Evolutionary conservation across 2,888 invertebrate species (phyloP).

Genomic region (Acleris literana): DNA sequence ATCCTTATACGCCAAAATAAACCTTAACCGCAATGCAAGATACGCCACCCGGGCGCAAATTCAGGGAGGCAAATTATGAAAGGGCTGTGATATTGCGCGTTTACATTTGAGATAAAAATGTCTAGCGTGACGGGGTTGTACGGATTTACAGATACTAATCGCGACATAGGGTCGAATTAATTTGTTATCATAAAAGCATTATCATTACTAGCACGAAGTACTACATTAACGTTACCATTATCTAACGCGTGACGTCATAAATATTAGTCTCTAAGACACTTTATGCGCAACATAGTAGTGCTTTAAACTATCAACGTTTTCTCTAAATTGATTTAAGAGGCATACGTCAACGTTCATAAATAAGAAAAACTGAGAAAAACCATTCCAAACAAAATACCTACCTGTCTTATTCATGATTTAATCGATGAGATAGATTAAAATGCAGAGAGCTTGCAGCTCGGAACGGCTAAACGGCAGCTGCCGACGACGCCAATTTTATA

Average conservation of each 20-base stretch:
- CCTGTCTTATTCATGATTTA: neutral
- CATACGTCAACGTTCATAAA: no score
- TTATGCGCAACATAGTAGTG: no score
- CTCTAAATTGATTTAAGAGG: no score
- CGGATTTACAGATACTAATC: constrained; percentile 51
- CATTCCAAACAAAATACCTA: neutral
- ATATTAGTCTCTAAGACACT: no score
- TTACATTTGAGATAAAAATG: constrained; percentile 71
- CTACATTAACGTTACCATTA: neutral
- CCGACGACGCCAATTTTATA: constrained; percentile 41
- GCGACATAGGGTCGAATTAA: constrained; percentile 17
- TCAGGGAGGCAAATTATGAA: constrained; percentile 50
- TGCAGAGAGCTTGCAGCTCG: neutral
- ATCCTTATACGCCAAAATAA: constrained; percentile 55
- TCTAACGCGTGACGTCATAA: no score
- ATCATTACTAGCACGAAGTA: neutral
- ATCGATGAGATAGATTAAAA: constrained; percentile 15
- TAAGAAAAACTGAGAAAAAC: neutral
- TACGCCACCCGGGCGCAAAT: constrained; percentile 43
- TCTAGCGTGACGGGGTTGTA: constrained; percentile 51
- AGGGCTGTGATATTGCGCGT: constrained; percentile 56
- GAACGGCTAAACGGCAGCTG: constrained; percentile 13
- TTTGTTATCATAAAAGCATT: no score
- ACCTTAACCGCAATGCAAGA: constrained; percentile 50
- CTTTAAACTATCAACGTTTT: no score